A percentile compares a stretch with the other conserved stretches of the same genome.
Evolutionary conservation across 2,888 invertebrate species (phyloP).

Genomic region (Liposcelis brunnea): DNA sequence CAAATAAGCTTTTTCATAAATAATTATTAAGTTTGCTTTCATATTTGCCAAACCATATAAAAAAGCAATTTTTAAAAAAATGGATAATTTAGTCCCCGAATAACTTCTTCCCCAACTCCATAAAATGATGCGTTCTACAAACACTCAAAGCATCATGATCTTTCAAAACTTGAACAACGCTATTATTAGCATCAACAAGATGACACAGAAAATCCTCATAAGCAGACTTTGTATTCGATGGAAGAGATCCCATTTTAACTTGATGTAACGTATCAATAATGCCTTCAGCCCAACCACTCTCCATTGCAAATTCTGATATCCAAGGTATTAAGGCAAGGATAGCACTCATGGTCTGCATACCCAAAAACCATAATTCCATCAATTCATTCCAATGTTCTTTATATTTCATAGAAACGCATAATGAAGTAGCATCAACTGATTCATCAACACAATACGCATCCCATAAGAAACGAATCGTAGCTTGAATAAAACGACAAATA

Average conservation of each 20-base stretch:
- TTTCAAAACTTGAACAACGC: constrained; percentile 56
- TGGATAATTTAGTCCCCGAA: constrained; percentile 57
- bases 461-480: constrained; percentile 80
- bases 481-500: constrained; percentile 74
- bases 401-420: constrained; percentile 71
- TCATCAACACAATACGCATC: constrained; percentile 84
- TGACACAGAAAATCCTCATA: constrained; percentile 80
- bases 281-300: constrained; percentile 87
- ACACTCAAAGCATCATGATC: constrained; percentile 67
- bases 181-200: constrained; percentile 61
- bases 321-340: constrained; percentile 67
- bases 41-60: background rate
- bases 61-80: too few relatives aligned
- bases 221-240: constrained; percentile 70
- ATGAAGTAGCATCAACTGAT: constrained; percentile 60
- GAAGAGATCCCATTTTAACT: constrained; percentile 65
- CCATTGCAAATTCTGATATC: constrained; percentile 80
- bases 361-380: constrained; percentile 81
- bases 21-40: constrained; percentile 11
- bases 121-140: constrained; percentile 71
- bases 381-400: constrained; percentile 80
- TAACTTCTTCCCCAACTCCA: constrained; percentile 74
- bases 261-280: constrained; percentile 65
- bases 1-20: constrained; percentile 10
- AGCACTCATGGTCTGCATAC: constrained; percentile 81